Base-by-base conservation (phyloP, 2,797 vertebrate species). In the Euthynnus affinis region DNA sequence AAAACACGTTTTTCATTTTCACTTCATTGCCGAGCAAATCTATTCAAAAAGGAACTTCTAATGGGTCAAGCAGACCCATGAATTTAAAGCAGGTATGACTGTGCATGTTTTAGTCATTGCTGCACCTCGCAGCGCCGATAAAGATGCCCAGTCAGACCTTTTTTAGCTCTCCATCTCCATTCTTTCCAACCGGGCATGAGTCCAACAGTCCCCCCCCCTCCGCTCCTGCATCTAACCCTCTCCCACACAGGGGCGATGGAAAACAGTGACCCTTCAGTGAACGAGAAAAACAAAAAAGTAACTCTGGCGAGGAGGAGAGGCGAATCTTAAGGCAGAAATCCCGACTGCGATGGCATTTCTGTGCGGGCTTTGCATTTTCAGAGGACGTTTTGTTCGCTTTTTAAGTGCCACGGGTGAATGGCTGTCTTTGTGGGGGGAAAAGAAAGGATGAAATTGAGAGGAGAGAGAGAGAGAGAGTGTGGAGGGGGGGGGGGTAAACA, bases 261-360 rank as follows among this genome's bases (percentile, higher is more conserved):
- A 92, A 92, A 92, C 86, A 89, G 64, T 91, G 91, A 92, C 87
- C 90, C 83, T 83, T 88, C 78, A 88, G 85, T 87, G 84, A 83
- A 59, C 14, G 15, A 65, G 56, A 20, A 65, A 70, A 68, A 78
- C 73, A 76, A 81, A 87, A 76, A 81, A 87, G 80, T 32, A 69
- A 76, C 83, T 85, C 72, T 64, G 81, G 74, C 25, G 34, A 58
- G 22, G 46, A 85, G 84, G 82, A 52, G 29, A 76, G 82, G 72
- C 20, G 46, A 86, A 83, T 88, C 74, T 86, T 37, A 22, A 82
- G 60, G 80, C 80, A 84, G 81, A 87, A 89, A 87, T 81, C 77
- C 84, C 25, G n/a, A 84, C 84, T 78, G 89, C 32, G 9, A 53
- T 63, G 84, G 83, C 83, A 87, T 93, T 91, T 88, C 80, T 85